These are phyloP conservation scores for Oppia nitens DNA, from an alignment of 1,140 invertebrate species.

Conservation along the genomic window DNA sequence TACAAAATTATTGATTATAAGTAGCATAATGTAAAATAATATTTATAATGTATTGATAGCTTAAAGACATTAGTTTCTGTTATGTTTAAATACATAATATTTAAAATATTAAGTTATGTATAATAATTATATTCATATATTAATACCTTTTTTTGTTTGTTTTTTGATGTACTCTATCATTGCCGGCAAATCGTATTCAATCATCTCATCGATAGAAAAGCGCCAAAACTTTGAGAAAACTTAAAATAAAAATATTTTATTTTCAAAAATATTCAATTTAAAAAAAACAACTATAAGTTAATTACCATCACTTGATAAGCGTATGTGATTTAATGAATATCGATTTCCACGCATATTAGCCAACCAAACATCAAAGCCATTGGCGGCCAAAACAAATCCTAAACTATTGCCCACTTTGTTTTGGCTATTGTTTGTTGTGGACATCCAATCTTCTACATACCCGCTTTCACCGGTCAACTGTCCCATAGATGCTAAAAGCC, in stretches of 20 bases:
- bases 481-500: conserved; percentile 35
- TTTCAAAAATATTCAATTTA: not conserved
- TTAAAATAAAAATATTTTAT: not conserved
- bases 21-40: no score
- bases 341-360: conserved; percentile 33
- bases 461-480: not conserved
- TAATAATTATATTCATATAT: not conserved
- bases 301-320: conserved; percentile 32
- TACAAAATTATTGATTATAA: not conserved
- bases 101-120: not conserved
- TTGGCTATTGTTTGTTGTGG: conserved; percentile 37
- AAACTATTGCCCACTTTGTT: conserved; percentile 26
- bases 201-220: conserved; percentile 28
- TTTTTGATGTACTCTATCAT: conserved; percentile 33
- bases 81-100: not conserved
- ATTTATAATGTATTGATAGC: no score
- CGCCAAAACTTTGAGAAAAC: conserved; percentile 11
- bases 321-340: conserved; percentile 25
- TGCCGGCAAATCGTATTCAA: conserved; percentile 32
- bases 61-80: no score
- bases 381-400: conserved; percentile 4
- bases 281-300: not conserved
- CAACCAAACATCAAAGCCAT: conserved; percentile 36
- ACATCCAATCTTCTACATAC: conserved; percentile 28
- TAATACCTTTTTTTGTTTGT: conserved; percentile 7